Percentiles rank a stretch among this genome's conserved stretches.
Conservation (phyloP, 2,113 vertebrate species). For the Alectura lathami region DNA sequence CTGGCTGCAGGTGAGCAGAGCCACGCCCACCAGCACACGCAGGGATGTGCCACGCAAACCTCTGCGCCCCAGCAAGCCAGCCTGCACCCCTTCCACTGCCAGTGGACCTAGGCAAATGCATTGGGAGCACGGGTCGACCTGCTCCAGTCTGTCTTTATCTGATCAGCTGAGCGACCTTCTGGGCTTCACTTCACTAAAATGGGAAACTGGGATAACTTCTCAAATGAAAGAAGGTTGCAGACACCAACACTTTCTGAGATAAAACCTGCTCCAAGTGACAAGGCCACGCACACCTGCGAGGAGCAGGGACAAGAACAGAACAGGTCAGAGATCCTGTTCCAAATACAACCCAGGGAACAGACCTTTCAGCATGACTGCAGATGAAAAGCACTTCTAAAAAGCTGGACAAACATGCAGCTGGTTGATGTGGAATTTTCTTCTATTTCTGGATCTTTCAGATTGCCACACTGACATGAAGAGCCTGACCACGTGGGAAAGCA, state of each 20-base stretch:
- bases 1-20: background rate
- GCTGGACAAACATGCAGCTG: background rate
- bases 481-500: background rate
- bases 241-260: background rate
- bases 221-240: background rate
- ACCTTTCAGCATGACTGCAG: background rate
- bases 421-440: background rate
- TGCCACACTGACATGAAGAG: background rate
- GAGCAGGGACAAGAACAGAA: background rate
- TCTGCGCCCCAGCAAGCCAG: background rate
- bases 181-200: background rate
- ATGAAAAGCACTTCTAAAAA: background rate
- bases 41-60: background rate
- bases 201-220: background rate
- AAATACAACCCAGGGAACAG: background rate
- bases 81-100: background rate
- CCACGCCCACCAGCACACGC: background rate
- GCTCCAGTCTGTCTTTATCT: background rate
- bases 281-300: background rate
- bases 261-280: background rate
- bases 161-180: background rate
- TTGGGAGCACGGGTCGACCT: background rate
- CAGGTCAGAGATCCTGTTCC: background rate
- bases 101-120: background rate
- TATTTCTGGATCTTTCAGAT: slow-evolving; percentile 7